phyloP scores from a whole-genome alignment of 2,888 invertebrate species.

The Parnassius apollo region DNA sequence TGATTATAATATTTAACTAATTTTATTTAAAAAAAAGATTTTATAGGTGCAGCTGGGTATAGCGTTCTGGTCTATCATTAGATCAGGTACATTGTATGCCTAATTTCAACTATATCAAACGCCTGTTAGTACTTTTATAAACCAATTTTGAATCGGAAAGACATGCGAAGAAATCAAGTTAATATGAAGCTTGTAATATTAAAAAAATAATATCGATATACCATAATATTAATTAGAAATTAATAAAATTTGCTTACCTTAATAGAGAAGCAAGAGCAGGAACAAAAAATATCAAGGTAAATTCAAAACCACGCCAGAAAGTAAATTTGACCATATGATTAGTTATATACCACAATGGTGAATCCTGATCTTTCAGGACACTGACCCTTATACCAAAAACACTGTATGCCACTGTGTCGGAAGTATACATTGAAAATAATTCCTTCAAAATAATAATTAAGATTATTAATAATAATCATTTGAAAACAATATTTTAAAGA shows the following conservation, averaged over 20 bases:
- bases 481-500: too few species aligned
- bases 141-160: too few species aligned
- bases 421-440: slow-evolving; percentile 65
- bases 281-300: slow-evolving; percentile 56
- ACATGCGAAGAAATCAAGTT: too few species aligned
- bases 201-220: slow-evolving; percentile 17
- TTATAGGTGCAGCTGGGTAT: too few species aligned
- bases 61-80: too few species aligned
- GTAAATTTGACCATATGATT: slow-evolving; percentile 64
- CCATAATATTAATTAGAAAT: slow-evolving; percentile 4
- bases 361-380: slow-evolving; percentile 49
- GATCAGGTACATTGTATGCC: too few species aligned
- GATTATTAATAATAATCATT: background rate
- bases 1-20: too few species aligned
- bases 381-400: slow-evolving; percentile 62
- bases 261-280: slow-evolving; percentile 52
- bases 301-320: slow-evolving; percentile 62
- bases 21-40: too few species aligned
- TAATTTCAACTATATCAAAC: too few species aligned
- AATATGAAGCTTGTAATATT: too few species aligned
- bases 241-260: slow-evolving; percentile 38
- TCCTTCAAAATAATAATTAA: slow-evolving; percentile 40
- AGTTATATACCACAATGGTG: slow-evolving; percentile 63
- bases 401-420: slow-evolving; percentile 61
- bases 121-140: too few species aligned